These are phyloP conservation scores for Rhynchotus rufescens DNA, from an alignment of 2,797 vertebrate genomes.

Conservation along the genomic window DNA sequence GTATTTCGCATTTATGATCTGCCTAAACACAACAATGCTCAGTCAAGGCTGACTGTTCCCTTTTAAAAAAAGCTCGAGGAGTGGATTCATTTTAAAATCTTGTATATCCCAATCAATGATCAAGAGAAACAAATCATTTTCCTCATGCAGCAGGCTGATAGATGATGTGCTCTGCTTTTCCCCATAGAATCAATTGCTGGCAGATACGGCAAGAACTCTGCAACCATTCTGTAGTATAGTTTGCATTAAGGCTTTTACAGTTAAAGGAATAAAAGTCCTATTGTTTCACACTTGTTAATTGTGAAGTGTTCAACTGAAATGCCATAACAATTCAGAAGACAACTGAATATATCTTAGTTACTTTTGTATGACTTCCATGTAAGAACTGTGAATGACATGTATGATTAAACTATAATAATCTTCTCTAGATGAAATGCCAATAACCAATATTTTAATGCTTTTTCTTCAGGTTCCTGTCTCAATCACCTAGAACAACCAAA, in stretches of 20 bases:
- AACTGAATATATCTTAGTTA: background rate
- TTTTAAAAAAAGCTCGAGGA: slow-evolving; percentile 28
- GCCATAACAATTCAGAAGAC: background rate
- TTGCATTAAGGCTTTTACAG: background rate
- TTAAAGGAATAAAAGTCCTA: background rate
- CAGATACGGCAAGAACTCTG: slow-evolving; percentile 11
- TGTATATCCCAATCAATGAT: slow-evolving; percentile 2
- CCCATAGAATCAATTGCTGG: background rate
- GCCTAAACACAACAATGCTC: background rate
- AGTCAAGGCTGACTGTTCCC: background rate
- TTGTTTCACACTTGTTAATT: background rate
- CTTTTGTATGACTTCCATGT: background rate
- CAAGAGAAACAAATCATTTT: slow-evolving; percentile 50
- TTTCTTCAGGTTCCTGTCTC: background rate
- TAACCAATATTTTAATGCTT: background rate
- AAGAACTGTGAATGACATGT: background rate
- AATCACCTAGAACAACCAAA: background rate
- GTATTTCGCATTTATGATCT: background rate
- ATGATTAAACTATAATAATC: background rate
- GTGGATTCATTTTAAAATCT: slow-evolving; percentile 45
- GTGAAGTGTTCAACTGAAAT: background rate
- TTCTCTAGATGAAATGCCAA: background rate
- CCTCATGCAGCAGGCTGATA: slow-evolving; percentile 28
- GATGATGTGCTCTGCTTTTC: background rate
- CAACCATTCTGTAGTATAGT: background rate